Evolutionary conservation across 2,888 invertebrate genomes (phyloP), one percentile per base, ranked within the genome.

Genomic region (Pinctada fucata): DNA sequence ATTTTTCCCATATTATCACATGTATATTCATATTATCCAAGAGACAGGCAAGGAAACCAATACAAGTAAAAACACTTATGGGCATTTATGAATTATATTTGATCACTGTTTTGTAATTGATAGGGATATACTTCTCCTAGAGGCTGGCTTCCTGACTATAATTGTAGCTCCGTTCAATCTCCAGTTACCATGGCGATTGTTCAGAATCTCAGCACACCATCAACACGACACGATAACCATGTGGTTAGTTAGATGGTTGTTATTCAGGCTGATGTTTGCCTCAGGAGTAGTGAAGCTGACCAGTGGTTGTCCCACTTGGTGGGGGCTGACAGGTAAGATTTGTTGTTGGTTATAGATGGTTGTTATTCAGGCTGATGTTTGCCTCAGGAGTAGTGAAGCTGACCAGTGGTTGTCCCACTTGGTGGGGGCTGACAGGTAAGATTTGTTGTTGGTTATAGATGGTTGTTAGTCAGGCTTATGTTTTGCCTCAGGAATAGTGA

Each of bases 381-480:
- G 94, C 95, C 2, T 95, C 95, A 3, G 96, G 96, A 3, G 93
- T 95, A 31, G 94, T 95, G 0, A 96, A 96, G 91, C 93, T 96
- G 64, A 94, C 94, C 64, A 95, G 95, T 89, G 94, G 94, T 47
- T 96, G 95, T 88, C 95, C 96, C 1, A 94, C 95, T 58, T 96
- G 96, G 96, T 96, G 96, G 96, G 94, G 94, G 83, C 94, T 96
- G 63, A 94, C 95, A 89, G 96, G 96, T 96, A 74, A 49, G 51
- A 71, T 50, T 31, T 31, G 31, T 31, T 31, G 31, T 31, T 31
- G 31, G 31, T 31, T 31, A 31, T 31, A 31, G 31, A 31, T 31
- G 31, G 31, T 31, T 31, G 31, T 31, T 31, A 31, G 0, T 31
- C 31, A 31, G 31, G 31, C 31, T 1, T 0, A 31, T 31, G 31